Conservation (phyloP, 2,888 invertebrate genomes). For the Lycia hirtaria region DNA sequence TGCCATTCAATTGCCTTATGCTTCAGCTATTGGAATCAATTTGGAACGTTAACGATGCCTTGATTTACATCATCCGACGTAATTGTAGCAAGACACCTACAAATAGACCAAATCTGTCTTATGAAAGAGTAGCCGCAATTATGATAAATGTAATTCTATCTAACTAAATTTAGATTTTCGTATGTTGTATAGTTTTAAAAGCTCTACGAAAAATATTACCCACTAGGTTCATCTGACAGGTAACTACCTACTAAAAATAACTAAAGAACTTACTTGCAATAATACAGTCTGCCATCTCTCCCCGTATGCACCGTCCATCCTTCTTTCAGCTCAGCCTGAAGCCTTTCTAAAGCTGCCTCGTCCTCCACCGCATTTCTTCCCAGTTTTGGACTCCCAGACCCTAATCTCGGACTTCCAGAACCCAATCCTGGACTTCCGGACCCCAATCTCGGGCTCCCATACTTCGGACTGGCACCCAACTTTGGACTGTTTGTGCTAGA, state of each 20-base stretch:
- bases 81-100: background rate
- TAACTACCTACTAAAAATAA: too few relatives aligned
- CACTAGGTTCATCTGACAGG: too few relatives aligned
- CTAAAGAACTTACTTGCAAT: constrained; percentile 92
- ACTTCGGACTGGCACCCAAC: constrained; percentile 69
- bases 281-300: constrained; percentile 93
- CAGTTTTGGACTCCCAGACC: constrained; percentile 74
- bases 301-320: constrained; percentile 93
- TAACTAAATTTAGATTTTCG: too few relatives aligned
- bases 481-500: constrained; percentile 64
- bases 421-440: constrained; percentile 70
- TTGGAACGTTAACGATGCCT: background rate
- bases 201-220: too few relatives aligned
- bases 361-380: constrained; percentile 65
- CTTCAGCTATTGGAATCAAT: background rate
- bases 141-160: too few relatives aligned
- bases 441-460: constrained; percentile 56
- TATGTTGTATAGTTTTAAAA: too few relatives aligned
- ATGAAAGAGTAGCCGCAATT: too few relatives aligned
- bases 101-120: background rate
- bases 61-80: background rate
- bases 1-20: background rate
- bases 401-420: constrained; percentile 71
- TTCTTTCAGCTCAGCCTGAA: constrained; percentile 87
- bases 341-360: constrained; percentile 80